Conservation (phyloP, 2,797 vertebrate species). For the Tolypeutes matacus region DNA sequence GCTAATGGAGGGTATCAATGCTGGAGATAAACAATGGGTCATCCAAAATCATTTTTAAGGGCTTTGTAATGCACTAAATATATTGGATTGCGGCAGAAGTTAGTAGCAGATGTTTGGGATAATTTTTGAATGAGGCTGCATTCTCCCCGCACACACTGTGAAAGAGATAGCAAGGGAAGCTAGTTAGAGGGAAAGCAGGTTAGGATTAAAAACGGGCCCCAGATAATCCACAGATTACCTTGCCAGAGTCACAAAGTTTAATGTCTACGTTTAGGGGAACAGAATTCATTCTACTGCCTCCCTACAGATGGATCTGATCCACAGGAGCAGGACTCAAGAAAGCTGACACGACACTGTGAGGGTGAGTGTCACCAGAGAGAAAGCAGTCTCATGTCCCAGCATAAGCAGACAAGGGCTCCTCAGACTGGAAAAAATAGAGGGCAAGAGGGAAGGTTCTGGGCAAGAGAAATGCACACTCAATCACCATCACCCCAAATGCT, state of each 20-base stretch:
- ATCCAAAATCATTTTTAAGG: conserved; percentile 40
- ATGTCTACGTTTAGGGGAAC: not conserved
- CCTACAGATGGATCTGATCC: not conserved
- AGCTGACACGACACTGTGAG: rapidly evolving
- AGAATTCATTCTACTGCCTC: not conserved
- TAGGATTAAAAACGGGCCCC: not conserved
- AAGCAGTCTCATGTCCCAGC: too few relatives aligned
- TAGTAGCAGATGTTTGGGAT: not conserved
- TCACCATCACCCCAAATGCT: not conserved
- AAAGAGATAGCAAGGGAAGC: not conserved
- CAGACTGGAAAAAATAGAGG: not conserved
- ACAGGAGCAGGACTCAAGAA: not conserved
- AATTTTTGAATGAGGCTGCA: conserved; percentile 39
- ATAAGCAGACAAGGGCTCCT: not conserved
- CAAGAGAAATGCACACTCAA: not conserved
- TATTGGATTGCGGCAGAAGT: not conserved
- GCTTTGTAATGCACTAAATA: not conserved
- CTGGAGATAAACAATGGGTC: conserved; percentile 43
- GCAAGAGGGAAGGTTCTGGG: not conserved
- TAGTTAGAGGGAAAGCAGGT: not conserved
- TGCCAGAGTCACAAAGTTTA: not conserved
- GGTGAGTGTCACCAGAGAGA: not conserved
- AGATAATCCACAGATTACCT: not conserved
- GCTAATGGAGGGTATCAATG: not conserved
- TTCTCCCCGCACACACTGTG: not conserved